Evolutionary conservation across 2,888 invertebrate genomes (phyloP).

Genomic region (Acrocera orbiculus): DNA sequence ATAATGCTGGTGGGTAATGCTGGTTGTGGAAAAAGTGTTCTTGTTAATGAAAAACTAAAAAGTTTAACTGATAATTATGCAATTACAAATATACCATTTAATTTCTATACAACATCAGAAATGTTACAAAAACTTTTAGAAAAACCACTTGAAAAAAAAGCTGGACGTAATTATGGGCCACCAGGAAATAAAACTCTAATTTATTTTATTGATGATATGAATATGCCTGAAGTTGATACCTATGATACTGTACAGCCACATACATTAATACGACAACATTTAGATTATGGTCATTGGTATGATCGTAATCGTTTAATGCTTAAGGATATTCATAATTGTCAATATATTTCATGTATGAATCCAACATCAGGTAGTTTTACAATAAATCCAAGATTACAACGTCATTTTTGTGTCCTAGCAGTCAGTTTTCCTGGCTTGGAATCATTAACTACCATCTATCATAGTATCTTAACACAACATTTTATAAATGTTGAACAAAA

Average conservation of each 20-base stretch:
- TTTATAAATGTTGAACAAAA: slow-evolving; percentile 64
- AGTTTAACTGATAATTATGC: slow-evolving; percentile 69
- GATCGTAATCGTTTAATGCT: slow-evolving; percentile 72
- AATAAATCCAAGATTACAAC: slow-evolving; percentile 82
- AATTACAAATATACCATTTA: slow-evolving; percentile 83
- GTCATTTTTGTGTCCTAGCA: slow-evolving; percentile 79
- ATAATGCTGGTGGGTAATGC: slow-evolving; percentile 90
- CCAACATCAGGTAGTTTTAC: slow-evolving; percentile 96
- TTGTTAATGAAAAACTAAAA: slow-evolving; percentile 52
- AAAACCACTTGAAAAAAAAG: slow-evolving; percentile 91
- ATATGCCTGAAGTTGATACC: slow-evolving; percentile 82
- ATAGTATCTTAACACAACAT: slow-evolving; percentile 74
- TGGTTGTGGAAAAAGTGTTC: slow-evolving; percentile 86
- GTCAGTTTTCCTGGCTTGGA: slow-evolving; percentile 64
- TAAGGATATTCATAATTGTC: slow-evolving; percentile 93
- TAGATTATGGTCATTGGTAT: slow-evolving; percentile 93
- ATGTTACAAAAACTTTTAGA: slow-evolving; percentile 87
- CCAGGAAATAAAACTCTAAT: slow-evolving; percentile 85
- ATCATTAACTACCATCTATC: slow-evolving; percentile 73
- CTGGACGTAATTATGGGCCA: slow-evolving; percentile 86
- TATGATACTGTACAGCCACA: slow-evolving; percentile 96
- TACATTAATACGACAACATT: slow-evolving; percentile 83
- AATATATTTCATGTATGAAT: slow-evolving; percentile 95
- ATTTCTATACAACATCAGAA: slow-evolving; percentile 89
- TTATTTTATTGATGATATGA: slow-evolving; percentile 94